Evolutionary conservation across 2,113 vertebrate genomes (phyloP).

Genomic region (Aplodontia rufa): DNA sequence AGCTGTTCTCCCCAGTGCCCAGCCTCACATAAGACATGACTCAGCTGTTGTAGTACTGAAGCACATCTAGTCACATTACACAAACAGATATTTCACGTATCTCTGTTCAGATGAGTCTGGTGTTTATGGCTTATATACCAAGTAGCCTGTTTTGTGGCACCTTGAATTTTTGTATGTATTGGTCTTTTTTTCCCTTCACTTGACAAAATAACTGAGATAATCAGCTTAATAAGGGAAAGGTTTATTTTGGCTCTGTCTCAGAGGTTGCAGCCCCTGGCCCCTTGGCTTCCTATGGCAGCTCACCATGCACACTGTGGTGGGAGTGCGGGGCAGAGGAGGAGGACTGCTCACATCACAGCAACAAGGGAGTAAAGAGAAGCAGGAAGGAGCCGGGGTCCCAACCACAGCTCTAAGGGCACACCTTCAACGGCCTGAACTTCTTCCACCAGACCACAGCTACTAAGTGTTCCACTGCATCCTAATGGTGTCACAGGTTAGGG

Average conservation of each 20-base stretch:
- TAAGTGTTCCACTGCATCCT: neutral
- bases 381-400: neutral
- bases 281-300: neutral
- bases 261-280: no score
- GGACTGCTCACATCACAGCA: neutral
- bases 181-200: neutral
- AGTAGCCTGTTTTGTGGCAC: neutral
- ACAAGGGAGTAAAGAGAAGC: neutral
- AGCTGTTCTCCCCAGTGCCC: constrained; percentile 49
- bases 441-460: neutral
- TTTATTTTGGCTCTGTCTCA: neutral
- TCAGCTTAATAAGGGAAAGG: neutral
- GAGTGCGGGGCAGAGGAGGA: neutral
- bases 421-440: neutral
- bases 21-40: constrained; percentile 60
- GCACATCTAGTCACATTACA: constrained; percentile 31
- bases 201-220: neutral
- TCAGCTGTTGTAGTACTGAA: constrained; percentile 62
- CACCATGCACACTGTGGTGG: neutral
- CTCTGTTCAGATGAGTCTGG: neutral
- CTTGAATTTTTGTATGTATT: neutral
- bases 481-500: neutral
- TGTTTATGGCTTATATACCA: neutral
- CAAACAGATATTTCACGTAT: neutral
- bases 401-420: no score